Evolutionary conservation across 2,113 vertebrate species (phyloP), one percentile per base, ranked within the genome.

Genomic region (Ageneiosus marmoratus): DNA sequence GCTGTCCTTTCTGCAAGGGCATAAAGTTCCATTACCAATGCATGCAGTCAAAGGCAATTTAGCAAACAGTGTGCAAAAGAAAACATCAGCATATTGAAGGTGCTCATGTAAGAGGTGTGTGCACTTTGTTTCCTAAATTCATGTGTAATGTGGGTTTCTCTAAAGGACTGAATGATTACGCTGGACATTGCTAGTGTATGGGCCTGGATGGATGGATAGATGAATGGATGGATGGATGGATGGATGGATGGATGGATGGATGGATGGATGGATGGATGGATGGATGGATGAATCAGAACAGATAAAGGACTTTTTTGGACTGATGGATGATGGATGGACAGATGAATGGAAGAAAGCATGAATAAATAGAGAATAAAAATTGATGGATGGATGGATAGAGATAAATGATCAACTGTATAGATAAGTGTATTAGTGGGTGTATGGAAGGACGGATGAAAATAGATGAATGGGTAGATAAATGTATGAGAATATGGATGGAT

Each of bases 31-130:
- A 98, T 98, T 97, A 97, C 96, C 94, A 94, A 97, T 97, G 96
- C 97, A 97, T 95, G 95, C 96, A 98, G 97, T 98, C 97, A 98
- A 96, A 98, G 97, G 97, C 97, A 98, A 98, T 98, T 98, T 98
- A 97, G 96, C 95, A 97, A 97, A 97, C 95, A 86, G 94, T 94
- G 95, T 94, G 95, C 92, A 97, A 98, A 99, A 95, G 94, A 96
- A 98, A 97, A 96, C 96, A 97, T 97, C 97, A 98, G 96, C 97
- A 96, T 92, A 95, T 96, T 96, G 93, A 91, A 93, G 94, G 93
- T 94, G 94, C 92, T 94, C 91, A 89, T 92, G 90, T 93, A 93
- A 91, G 89, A 88, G 84, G 87, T 90, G 91, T 91, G 91, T 92
- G 92, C 92, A 89, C 93, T 92, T 93, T 93, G 92, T 90, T 93